phyloP scores from a whole-genome alignment of 2,888 invertebrate genomes.

The Andrena fulva region DNA sequence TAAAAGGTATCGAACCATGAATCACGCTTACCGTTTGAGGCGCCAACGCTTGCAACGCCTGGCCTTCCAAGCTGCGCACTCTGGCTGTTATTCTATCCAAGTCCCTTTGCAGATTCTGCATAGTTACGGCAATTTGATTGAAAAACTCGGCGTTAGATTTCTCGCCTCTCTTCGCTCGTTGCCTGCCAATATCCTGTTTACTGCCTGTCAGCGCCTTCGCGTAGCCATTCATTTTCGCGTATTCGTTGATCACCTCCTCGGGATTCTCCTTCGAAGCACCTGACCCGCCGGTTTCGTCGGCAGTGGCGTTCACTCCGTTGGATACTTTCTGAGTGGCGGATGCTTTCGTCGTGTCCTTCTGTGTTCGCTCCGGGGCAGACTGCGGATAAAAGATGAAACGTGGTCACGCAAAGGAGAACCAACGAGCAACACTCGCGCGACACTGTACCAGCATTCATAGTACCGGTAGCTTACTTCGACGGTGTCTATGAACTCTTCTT shows the following conservation, averaged over 20 bases:
- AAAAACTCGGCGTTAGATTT: slow-evolving; percentile 83
- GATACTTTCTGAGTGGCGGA: slow-evolving; percentile 71
- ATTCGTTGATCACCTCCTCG: slow-evolving; percentile 74
- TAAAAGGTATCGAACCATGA: not conserved
- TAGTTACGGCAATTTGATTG: slow-evolving; percentile 85
- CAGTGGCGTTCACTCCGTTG: slow-evolving; percentile 48
- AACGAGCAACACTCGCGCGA: not conserved
- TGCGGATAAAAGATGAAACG: slow-evolving; percentile 54
- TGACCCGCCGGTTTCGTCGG: slow-evolving; percentile 52
- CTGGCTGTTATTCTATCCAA: slow-evolving; percentile 85
- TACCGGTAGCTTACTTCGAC: slow-evolving; percentile 87
- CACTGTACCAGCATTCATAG: slow-evolving; percentile 12
- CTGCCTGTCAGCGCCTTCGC: slow-evolving; percentile 50
- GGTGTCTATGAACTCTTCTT: slow-evolving; percentile 93
- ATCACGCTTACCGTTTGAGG: slow-evolving; percentile 71
- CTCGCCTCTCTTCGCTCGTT: slow-evolving; percentile 77
- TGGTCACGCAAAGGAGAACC: not conserved
- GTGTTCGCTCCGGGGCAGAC: slow-evolving; percentile 80
- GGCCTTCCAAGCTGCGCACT: slow-evolving; percentile 84
- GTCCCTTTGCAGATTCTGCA: slow-evolving; percentile 85
- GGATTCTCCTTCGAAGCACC: slow-evolving; percentile 58
- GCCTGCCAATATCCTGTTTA: slow-evolving; percentile 74
- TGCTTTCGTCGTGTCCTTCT: slow-evolving; percentile 76
- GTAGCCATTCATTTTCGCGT: slow-evolving; percentile 71
- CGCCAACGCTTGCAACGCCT: slow-evolving; percentile 75